A percentile compares a stretch with the other conserved stretches of the same genome.
These are phyloP conservation scores for Lasiommata megera DNA, from an alignment of 2,888 invertebrate species.

Conservation along the genomic window DNA sequence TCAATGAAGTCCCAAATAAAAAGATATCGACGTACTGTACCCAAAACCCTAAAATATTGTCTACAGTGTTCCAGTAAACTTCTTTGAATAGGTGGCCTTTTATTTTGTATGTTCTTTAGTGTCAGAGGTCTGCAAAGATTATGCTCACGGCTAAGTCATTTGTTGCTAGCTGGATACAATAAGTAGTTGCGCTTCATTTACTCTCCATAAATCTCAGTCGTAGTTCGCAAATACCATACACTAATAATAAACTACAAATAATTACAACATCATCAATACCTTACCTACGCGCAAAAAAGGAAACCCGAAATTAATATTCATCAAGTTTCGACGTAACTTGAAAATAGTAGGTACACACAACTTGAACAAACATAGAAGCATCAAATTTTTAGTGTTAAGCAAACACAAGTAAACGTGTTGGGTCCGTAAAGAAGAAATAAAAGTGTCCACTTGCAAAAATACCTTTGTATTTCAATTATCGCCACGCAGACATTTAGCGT, in stretches of 20 bases:
- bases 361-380: constrained; percentile 18
- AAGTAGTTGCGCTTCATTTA: not conserved
- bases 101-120: not conserved
- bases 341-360: constrained; percentile 19
- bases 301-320: constrained; percentile 25
- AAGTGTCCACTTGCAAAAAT: constrained; percentile 35
- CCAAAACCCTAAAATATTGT: no score
- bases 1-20: no score
- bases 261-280: constrained; percentile 1
- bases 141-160: not conserved
- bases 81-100: not conserved
- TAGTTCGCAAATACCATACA: not conserved
- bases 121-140: not conserved
- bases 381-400: constrained; percentile 24
- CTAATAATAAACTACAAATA: constrained; percentile 1
- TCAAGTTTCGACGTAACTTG: constrained; percentile 15
- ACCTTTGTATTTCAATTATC: constrained; percentile 66
- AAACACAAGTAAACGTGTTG: constrained; percentile 27
- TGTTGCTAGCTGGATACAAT: not conserved
- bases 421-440: constrained; percentile 24
- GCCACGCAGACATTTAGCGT: constrained; percentile 58
- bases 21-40: no score
- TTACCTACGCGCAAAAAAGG: constrained; percentile 10
- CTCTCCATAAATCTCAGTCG: constrained; percentile 4
- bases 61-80: not conserved